Base-by-base conservation (phyloP, 2,888 invertebrate species). In the Marronus borbonicus region DNA sequence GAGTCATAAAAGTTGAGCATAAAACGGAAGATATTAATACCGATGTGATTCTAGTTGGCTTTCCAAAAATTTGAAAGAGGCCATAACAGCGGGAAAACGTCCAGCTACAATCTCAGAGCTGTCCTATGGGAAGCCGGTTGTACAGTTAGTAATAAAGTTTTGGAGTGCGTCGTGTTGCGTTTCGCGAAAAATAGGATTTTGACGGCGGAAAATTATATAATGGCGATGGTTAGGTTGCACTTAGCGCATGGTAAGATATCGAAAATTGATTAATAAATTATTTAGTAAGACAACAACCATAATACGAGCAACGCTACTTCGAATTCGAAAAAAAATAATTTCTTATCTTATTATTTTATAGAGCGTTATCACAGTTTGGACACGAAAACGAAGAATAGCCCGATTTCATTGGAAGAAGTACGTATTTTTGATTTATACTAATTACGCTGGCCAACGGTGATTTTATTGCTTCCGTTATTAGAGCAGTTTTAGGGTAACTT, bases 141-240 rank as follows among this genome's bases (percentile, higher is more conserved):
- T 84, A 92, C 91, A 82, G 94, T 94, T 79, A 93, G 93, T 88
- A 94, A 93, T 89, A 95, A 94, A 89, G 94, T 94, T 74, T 90
- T 94, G 81, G 94, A 94, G 89, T 92, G 93, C 85, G 88, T 94
- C 77, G 93, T 94, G 81, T 88, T 93, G 82, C 89, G 94, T 81
- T 94, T 92, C 89, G 91, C 93, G 81, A 92, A 92, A 85, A 91
- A 91, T 85, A 89, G 90, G 76, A 84, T 89, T 68, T 87, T 93
- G 62, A 90, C 92, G 1, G 90, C 92, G 2, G 93, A 93, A 85
- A 91, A 91, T 79, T 93, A 92, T 87, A 88, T 93, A 58, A 91
- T 93, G 90, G 92, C 93, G 68, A 91, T 93, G 89, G 91, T 92
- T 70, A 87, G 92, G 82, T 87, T 93, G 39, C 92, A 93, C 87